A percentile compares a stretch with the other conserved stretches of the same genome.
Evolutionary conservation across 2,888 invertebrate genomes (phyloP).

Genomic region (Cacoxenus indagator): DNA sequence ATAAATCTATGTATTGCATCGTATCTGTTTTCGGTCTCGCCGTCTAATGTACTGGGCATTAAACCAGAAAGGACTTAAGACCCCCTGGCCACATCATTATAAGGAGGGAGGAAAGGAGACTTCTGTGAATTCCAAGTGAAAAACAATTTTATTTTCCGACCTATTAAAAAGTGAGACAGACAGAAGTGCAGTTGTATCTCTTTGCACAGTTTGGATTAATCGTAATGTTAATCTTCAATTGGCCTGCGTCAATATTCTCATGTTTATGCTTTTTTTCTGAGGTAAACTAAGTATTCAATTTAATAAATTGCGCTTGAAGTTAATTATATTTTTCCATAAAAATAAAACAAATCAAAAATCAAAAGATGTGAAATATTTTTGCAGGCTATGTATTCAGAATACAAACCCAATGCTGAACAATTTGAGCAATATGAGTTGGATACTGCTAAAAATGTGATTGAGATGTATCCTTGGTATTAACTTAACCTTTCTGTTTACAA

Average conservation of each 20-base stretch:
- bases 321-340: conserved; percentile 11
- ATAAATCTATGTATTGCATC: conserved; percentile 99
- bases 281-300: conserved; percentile 1
- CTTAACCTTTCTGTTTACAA: too few relatives aligned
- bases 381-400: too few relatives aligned
- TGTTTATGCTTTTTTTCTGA: not conserved
- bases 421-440: too few relatives aligned
- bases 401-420: too few relatives aligned
- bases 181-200: not conserved
- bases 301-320: conserved; percentile 8
- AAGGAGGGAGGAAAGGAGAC: too few relatives aligned
- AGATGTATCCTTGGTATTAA: too few relatives aligned
- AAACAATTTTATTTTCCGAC: not conserved
- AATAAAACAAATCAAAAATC: not conserved
- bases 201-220: not conserved
- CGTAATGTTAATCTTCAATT: not conserved
- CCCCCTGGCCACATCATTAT: too few relatives aligned
- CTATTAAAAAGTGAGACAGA: not conserved
- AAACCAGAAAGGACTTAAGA: conserved; percentile 52
- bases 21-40: conserved; percentile 73
- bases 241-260: not conserved
- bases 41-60: conserved; percentile 52
- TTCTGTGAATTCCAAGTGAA: conserved; percentile 17
- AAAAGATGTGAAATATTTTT: too few relatives aligned
- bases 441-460: too few relatives aligned